Base-by-base conservation (phyloP, 2,113 vertebrate species). In the Pontoporia blainvillei region DNA sequence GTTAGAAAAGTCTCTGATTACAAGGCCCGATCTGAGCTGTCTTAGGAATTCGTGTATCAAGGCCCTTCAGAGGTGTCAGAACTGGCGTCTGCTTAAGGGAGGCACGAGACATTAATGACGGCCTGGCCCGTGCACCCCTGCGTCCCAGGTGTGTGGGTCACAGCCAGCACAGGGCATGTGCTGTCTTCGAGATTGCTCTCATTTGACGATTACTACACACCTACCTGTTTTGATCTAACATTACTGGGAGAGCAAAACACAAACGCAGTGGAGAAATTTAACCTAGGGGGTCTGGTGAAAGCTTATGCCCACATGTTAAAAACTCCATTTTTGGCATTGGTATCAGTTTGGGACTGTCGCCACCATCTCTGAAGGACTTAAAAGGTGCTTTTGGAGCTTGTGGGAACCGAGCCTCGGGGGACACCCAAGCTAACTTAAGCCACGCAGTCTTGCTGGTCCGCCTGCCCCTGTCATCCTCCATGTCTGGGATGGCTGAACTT, bases 361-460 rank as follows among this genome's bases (percentile, higher is more conserved):
- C 44, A 76, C 41, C 12, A 34, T 73, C 61, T 66, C 89, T 14
- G 6, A 72, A 61, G 72, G 89, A 83, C 39, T 76, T 73, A 6
- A 17, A n/a, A 61, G 75, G 20, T 86, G 72, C 78, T 73, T 44
- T 29, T 69, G n/a, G 66, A 54, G 8, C 46, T 52, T n/a, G 81
- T 89, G 93, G 89, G 95, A 97, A 86, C 86, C 7, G 8, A 39
- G 72, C 79, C 97, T 76, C 36, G 1, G 49, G 89, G 93, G 83
- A 83, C 23, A 20, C 39, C 17, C 1, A 49, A 86, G 76, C 90
- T 88, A 39, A 72, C 20, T 76, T 61, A 49, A 86, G 82, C 86
- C 25, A 5, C 1, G 8, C 20, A 0, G 39, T 27, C 75, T 76
- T 64, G 61, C 44, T 34, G 17, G 39, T 15, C 12, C 7, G 20